Evolutionary conservation across 2,888 invertebrate genomes (phyloP).

Genomic region (Ditula angustiorana): DNA sequence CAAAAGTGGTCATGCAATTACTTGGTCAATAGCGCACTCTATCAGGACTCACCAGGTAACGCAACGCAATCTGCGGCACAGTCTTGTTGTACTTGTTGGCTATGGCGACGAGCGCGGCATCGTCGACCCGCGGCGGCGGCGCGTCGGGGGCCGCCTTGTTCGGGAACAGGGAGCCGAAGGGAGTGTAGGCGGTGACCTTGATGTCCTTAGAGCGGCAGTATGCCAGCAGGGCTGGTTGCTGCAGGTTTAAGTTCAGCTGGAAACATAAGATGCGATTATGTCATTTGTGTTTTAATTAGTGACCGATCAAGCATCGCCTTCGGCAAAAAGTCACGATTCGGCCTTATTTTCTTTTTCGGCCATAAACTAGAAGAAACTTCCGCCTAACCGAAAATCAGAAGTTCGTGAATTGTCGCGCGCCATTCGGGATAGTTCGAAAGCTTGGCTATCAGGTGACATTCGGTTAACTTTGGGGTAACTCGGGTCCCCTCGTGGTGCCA

Average conservation of each 20-base stretch:
- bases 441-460: too few species aligned
- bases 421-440: too few species aligned
- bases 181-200: constrained; percentile 89
- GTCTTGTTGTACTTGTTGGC: constrained; percentile 87
- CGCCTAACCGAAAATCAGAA: too few species aligned
- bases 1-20: too few species aligned
- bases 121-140: constrained; percentile 82
- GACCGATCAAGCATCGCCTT: too few species aligned
- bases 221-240: constrained; percentile 88
- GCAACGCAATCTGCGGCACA: constrained; percentile 86
- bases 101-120: constrained; percentile 81
- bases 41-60: constrained; percentile 86
- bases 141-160: constrained; percentile 74
- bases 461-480: too few species aligned
- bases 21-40: not conserved
- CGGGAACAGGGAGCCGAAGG: constrained; percentile 86
- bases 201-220: constrained; percentile 89
- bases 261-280: not conserved
- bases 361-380: too few species aligned
- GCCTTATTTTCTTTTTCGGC: too few species aligned
- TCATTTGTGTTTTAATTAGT: not conserved
- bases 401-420: too few species aligned
- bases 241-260: constrained; percentile 87
- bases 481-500: too few species aligned
- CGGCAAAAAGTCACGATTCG: too few species aligned